These are phyloP conservation scores for Hylyphantes graminicola DNA, from an alignment of 1,140 invertebrate species.

Conservation along the genomic window DNA sequence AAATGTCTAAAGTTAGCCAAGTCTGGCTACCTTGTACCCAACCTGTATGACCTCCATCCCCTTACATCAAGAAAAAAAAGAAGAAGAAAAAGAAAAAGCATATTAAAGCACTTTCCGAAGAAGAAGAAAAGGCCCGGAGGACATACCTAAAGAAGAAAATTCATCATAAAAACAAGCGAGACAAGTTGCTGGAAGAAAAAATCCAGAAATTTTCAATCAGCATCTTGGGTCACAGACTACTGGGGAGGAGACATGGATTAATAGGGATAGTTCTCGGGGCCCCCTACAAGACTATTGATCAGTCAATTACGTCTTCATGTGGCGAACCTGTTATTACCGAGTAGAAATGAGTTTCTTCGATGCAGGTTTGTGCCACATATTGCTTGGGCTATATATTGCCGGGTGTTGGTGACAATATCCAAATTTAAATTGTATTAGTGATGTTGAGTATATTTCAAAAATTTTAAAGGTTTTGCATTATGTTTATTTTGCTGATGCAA, in stretches of 20 bases:
- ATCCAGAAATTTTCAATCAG: constrained; percentile 41
- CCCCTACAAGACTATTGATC: constrained; percentile 48
- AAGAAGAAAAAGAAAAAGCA: constrained; percentile 19
- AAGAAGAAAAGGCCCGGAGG: not conserved
- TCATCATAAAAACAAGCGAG: not conserved
- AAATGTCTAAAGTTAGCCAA: too few relatives aligned
- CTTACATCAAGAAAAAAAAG: not conserved
- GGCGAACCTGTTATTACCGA: constrained; percentile 15
- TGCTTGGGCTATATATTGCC: too few relatives aligned
- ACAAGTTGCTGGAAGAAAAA: not conserved
- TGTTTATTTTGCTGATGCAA: too few relatives aligned
- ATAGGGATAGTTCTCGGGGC: constrained; percentile 26
- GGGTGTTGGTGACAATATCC: too few relatives aligned
- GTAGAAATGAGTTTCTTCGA: not conserved
- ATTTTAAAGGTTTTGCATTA: too few relatives aligned
- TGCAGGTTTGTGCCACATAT: too few relatives aligned
- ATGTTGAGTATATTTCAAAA: too few relatives aligned
- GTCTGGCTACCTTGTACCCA: too few relatives aligned
- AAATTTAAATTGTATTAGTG: too few relatives aligned
- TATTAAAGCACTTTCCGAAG: constrained; percentile 35
- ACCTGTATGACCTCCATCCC: not conserved
- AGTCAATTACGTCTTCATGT: constrained; percentile 53
- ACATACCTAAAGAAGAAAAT: not conserved
- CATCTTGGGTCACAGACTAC: constrained; percentile 29
- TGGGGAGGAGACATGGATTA: constrained; percentile 44